Percentiles rank a stretch among this genome's conserved stretches.
These are phyloP conservation scores for Dysmachus trigonus DNA, from an alignment of 2,888 invertebrate genomes.

Conservation along the genomic window DNA sequence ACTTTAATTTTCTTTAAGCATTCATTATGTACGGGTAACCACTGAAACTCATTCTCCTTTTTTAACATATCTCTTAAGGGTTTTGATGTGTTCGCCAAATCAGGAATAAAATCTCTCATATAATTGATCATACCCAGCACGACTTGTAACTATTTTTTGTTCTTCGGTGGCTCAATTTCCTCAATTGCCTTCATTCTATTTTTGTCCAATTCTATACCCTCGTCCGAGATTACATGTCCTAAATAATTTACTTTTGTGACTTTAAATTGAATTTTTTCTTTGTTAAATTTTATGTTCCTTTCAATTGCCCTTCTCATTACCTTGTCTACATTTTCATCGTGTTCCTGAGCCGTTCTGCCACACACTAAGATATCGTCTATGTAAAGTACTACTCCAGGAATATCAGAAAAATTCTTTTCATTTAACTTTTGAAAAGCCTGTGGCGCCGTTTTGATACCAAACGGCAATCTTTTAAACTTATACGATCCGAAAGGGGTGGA, in stretches of 20 bases:
- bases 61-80: neutral
- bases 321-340: constrained; percentile 29
- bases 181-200: too few relatives aligned
- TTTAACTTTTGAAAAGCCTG: constrained; percentile 50
- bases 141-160: neutral
- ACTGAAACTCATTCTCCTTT: neutral
- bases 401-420: constrained; percentile 50
- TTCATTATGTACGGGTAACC: neutral
- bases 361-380: constrained; percentile 39
- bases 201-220: constrained; percentile 46
- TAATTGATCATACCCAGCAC: neutral
- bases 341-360: neutral
- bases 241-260: constrained; percentile 44
- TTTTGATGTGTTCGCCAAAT: neutral
- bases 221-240: constrained; percentile 45
- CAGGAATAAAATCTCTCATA: neutral
- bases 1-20: neutral
- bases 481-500: constrained; percentile 40
- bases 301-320: constrained; percentile 20
- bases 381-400: constrained; percentile 41
- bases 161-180: neutral
- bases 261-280: constrained; percentile 43
- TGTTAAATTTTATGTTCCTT: constrained; percentile 39
- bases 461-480: constrained; percentile 41
- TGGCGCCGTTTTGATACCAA: constrained; percentile 31